Percentiles rank a stretch among this genome's conserved stretches.
Evolutionary conservation across 1,140 invertebrate genomes (phyloP).

Genomic region (Teleopsis dalmanni): DNA sequence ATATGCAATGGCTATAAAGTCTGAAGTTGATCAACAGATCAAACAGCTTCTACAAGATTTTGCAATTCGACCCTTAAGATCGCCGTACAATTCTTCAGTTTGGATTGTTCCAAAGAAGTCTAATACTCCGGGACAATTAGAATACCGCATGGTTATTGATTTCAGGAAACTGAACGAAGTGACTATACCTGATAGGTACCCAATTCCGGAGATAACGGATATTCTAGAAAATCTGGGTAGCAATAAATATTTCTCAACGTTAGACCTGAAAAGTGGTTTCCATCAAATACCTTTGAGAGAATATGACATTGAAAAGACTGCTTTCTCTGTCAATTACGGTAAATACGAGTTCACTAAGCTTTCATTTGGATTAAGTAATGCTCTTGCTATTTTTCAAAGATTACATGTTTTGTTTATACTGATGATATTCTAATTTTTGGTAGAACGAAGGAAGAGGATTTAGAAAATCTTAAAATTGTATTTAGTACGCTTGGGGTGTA

Average conservation of each 20-base stretch:
- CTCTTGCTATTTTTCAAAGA: neutral
- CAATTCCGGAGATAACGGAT: slow-evolving; percentile 47
- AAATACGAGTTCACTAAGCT: slow-evolving; percentile 1
- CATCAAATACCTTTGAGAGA: slow-evolving; percentile 42
- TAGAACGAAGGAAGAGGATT: too few relatives aligned
- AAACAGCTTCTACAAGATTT: slow-evolving; percentile 14
- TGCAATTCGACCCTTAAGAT: slow-evolving; percentile 17
- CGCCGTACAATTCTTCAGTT: slow-evolving; percentile 18
- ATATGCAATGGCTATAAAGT: slow-evolving; percentile 15
- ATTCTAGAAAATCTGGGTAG: slow-evolving; percentile 43
- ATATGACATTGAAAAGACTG: slow-evolving; percentile 12
- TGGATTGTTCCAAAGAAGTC: slow-evolving; percentile 16
- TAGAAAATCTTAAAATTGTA: too few relatives aligned
- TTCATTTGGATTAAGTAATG: neutral
- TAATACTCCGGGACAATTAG: slow-evolving; percentile 21
- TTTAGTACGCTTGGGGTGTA: too few relatives aligned
- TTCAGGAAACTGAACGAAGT: slow-evolving; percentile 33
- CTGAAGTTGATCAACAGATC: slow-evolving; percentile 14
- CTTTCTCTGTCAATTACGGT: slow-evolving; percentile 39
- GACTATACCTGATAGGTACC: slow-evolving; percentile 43
- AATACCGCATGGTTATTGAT: slow-evolving; percentile 36
- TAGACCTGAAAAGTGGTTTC: slow-evolving; percentile 47
- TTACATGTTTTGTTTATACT: too few relatives aligned
- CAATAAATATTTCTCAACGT: slow-evolving; percentile 39
- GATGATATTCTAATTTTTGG: too few relatives aligned